Conservation (phyloP, 53 echinoderm and acorn worm species). For the Echinarachnius parma region DNA sequence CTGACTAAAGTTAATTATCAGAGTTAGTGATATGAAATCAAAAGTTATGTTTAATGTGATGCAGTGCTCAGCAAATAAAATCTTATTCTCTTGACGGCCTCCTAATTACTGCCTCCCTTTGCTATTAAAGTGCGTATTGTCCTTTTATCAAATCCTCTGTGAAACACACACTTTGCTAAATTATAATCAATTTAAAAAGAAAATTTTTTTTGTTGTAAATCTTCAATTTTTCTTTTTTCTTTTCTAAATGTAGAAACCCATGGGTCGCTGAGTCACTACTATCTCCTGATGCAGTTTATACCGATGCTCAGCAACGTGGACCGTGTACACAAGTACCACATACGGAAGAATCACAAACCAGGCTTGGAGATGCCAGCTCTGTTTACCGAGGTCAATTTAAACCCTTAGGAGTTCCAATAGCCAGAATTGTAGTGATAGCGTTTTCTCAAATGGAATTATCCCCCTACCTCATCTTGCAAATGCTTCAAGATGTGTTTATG, state of each 20-base stretch:
- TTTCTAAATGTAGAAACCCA: slow-evolving; percentile 56
- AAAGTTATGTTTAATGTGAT: too few species aligned
- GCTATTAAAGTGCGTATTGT: too few species aligned
- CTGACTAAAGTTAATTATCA: too few species aligned
- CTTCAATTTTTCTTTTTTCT: not conserved
- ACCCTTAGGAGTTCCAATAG: not conserved
- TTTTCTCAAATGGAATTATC: too few species aligned
- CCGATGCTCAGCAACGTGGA: slow-evolving; percentile 59
- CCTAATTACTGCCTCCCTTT: too few species aligned
- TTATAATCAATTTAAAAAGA: not conserved
- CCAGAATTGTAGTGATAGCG: too few species aligned
- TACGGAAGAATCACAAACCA: slow-evolving; percentile 49
- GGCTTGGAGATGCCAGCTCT: slow-evolving; percentile 57
- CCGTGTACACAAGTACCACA: slow-evolving; percentile 56
- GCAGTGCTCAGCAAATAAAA: too few species aligned
- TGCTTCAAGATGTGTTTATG: too few species aligned
- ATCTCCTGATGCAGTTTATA: slow-evolving; percentile 54
- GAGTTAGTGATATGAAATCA: too few species aligned
- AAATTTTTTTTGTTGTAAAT: not conserved
- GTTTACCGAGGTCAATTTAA: slow-evolving; percentile 80
- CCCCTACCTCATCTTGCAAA: too few species aligned
- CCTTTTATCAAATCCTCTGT: too few species aligned
- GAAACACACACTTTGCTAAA: not conserved
- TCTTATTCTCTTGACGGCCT: not conserved
- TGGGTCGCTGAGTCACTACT: slow-evolving; percentile 56